Conservation (phyloP, 2,888 invertebrate genomes). For the Arrhopalites spinosus region DNA sequence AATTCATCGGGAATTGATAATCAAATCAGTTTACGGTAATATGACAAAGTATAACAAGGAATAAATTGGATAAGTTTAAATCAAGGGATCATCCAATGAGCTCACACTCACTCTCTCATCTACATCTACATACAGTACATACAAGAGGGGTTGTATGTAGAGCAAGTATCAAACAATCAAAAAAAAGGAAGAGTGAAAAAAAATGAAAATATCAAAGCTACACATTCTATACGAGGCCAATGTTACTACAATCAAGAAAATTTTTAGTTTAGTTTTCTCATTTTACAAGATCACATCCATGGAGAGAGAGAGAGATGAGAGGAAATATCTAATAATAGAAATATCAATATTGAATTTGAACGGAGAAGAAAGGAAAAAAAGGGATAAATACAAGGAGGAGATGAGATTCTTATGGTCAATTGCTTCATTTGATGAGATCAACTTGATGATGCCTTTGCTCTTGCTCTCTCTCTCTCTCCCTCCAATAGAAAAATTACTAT, state of each 20-base stretch:
- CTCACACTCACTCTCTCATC: slow-evolving; percentile 4
- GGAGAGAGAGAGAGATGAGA: not conserved
- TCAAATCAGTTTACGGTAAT: slow-evolving; percentile 35
- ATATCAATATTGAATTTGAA: slow-evolving; percentile 32
- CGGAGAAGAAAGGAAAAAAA: not conserved
- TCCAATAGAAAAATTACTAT: not conserved
- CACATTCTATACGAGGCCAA: too few relatives aligned
- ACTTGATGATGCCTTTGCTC: slow-evolving; percentile 34
- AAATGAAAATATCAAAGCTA: too few relatives aligned
- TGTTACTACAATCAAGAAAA: too few relatives aligned
- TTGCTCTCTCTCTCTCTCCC: slow-evolving; percentile 1
- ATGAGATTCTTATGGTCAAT: slow-evolving; percentile 43
- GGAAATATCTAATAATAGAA: slow-evolving; percentile 18
- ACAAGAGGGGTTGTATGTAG: too few relatives aligned
- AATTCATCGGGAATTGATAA: slow-evolving; percentile 26
- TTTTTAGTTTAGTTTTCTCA: too few relatives aligned
- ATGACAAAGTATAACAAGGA: slow-evolving; percentile 40
- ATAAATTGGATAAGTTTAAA: slow-evolving; percentile 42
- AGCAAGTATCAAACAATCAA: too few relatives aligned
- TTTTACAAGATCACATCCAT: too few relatives aligned
- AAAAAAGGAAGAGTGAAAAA: too few relatives aligned
- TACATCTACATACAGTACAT: too few relatives aligned
- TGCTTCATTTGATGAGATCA: slow-evolving; percentile 46
- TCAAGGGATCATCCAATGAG: slow-evolving; percentile 22
- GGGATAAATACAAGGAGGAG: slow-evolving; percentile 5